A percentile compares a stretch with the other conserved stretches of the same genome.
Evolutionary conservation across 1,140 invertebrate genomes (phyloP).

Genomic region (Bombus picipes): DNA sequence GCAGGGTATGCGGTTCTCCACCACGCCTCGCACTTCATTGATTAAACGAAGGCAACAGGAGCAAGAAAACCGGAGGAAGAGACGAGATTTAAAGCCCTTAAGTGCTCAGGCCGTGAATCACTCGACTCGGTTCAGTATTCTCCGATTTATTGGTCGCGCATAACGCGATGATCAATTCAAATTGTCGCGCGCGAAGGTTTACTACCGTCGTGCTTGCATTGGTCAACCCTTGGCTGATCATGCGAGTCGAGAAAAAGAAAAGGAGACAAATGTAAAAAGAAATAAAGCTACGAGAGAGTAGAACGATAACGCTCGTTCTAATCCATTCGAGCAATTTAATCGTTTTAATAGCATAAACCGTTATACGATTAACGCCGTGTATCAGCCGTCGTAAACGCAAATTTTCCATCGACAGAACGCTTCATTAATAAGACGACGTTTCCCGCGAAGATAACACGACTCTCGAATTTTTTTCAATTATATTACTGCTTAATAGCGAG

Average conservation of each 20-base stretch:
- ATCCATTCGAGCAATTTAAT: slow-evolving; percentile 23
- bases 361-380: slow-evolving; percentile 11
- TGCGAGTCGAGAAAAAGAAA: not conserved
- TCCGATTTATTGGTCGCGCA: slow-evolving; percentile 32
- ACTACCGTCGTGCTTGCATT: not conserved
- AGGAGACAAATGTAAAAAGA: not conserved
- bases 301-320: not conserved
- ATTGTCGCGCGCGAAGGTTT: slow-evolving; percentile 12
- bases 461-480: not conserved
- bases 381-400: not conserved
- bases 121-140: not conserved
- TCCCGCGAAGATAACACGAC: not conserved
- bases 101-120: slow-evolving; percentile 31
- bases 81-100: slow-evolving; percentile 37
- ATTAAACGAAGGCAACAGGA: not conserved
- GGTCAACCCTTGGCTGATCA: not conserved
- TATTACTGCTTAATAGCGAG: not conserved
- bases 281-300: not conserved
- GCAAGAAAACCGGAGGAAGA: not conserved
- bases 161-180: slow-evolving; percentile 44
- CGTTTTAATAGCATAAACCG: slow-evolving; percentile 14
- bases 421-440: slow-evolving; percentile 16
- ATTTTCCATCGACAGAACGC: slow-evolving; percentile 11
- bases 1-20: not conserved
- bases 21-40: not conserved